Evolutionary conservation across 2,888 invertebrate species (phyloP).

Genomic region (Hylaea fasciaria): DNA sequence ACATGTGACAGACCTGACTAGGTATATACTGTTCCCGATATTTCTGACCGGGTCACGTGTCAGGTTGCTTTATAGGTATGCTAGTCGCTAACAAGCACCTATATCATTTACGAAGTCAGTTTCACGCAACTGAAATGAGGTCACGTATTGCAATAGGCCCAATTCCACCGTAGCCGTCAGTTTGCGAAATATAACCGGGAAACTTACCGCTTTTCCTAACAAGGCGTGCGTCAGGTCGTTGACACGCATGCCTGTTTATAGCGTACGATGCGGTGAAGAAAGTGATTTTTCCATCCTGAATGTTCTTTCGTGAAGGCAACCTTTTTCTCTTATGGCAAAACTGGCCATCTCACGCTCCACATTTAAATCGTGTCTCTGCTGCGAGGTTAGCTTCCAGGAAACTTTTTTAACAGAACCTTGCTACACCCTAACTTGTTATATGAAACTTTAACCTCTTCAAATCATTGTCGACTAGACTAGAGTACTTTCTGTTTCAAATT

Average conservation of each 20-base stretch:
- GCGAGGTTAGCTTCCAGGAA: no score
- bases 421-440: no score
- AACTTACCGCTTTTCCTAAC: conserved; percentile 60
- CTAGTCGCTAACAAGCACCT: neutral
- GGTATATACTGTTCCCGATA: no score
- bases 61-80: neutral
- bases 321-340: no score
- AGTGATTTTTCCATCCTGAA: conserved; percentile 2
- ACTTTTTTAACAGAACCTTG: no score
- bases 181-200: conserved; percentile 48
- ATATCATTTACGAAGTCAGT: neutral
- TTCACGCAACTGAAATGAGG: conserved; percentile 17
- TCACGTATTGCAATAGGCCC: conserved; percentile 39
- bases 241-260: conserved; percentile 49
- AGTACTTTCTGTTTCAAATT: no score
- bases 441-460: no score
- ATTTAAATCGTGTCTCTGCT: no score
- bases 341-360: no score
- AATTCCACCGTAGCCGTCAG: conserved; percentile 44
- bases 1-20: no score
- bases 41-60: neutral
- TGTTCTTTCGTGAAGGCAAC: no score
- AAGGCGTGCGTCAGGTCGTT: conserved; percentile 55
- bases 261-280: conserved; percentile 42
- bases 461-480: no score